These are phyloP conservation scores for Argyra leucocephala DNA, from an alignment of 2,888 invertebrate species.

Conservation along the genomic window DNA sequence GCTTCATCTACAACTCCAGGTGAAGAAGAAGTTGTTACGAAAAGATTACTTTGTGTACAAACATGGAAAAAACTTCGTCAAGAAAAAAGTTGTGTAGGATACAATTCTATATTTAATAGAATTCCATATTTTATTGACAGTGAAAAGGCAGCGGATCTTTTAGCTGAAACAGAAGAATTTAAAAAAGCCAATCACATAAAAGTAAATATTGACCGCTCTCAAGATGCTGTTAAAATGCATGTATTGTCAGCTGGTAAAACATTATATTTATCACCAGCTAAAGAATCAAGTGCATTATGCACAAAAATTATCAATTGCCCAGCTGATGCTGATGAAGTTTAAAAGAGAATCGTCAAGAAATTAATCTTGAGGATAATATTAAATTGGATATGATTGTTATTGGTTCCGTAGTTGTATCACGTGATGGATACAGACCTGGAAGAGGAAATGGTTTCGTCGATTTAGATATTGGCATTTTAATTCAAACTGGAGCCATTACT, in stretches of 20 bases:
- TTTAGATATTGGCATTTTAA: constrained; percentile 72
- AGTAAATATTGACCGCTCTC: constrained; percentile 76
- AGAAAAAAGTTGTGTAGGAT: constrained; percentile 54
- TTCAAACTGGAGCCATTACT: constrained; percentile 65
- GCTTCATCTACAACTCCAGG: constrained; percentile 30
- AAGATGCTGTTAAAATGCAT: constrained; percentile 60
- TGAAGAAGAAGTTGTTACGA: constrained; percentile 53
- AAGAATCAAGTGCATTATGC: constrained; percentile 61
- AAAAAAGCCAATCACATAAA: constrained; percentile 56
- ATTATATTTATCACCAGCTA: constrained; percentile 68
- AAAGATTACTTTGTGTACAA: constrained; percentile 61
- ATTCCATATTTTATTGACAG: constrained; percentile 72
- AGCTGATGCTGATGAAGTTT: constrained; percentile 48
- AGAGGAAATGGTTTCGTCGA: constrained; percentile 83
- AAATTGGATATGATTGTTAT: constrained; percentile 70
- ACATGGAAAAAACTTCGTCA: constrained; percentile 71
- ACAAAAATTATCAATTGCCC: constrained; percentile 57
- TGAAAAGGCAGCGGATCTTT: constrained; percentile 59
- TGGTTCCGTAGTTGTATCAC: constrained; percentile 78
- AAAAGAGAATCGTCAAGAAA: constrained; percentile 59
- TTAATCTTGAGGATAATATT: constrained; percentile 57
- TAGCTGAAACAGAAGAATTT: constrained; percentile 63
- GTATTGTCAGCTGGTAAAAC: constrained; percentile 57
- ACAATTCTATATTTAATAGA: constrained; percentile 63
- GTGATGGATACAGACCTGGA: constrained; percentile 72